Evolutionary conservation across 1,140 invertebrate genomes (phyloP), one percentile per base, ranked within the genome.

Genomic region (Drosophila pruinosa): DNA sequence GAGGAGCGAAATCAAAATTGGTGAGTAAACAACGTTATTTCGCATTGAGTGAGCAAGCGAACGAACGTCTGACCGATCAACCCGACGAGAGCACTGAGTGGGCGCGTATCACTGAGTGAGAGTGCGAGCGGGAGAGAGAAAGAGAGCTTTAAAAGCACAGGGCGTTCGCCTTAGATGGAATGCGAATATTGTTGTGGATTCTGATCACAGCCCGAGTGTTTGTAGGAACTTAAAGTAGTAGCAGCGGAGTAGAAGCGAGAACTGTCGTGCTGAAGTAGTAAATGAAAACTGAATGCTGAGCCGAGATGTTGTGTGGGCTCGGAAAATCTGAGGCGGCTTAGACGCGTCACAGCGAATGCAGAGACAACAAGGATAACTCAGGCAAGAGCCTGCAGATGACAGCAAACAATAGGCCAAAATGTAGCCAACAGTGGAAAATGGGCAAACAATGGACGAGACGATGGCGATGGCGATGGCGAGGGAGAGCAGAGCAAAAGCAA

Each of bases 401-500:
- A 70, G 71, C 81, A 86, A 81, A 86, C 81, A 86, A 88, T 69
- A 75, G 78, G 62, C 65, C 34, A 63, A 85, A 85, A 69, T 88
- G 82, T 78, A 58, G 73, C 82, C 65, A 88, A 70, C 74, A 88
- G 82, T 86, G 82, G 74, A 88, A 88, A 86, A 86, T 86, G 78
- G 82, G 88, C 81, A 86, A 88, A 86, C 81, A 86, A 86, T 71
- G 63, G 74, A 14, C 12, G 5, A 41, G 21, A 10, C 17, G 21
- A n/a, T n/a, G n/a, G n/a, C 5, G 36, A 7, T 12, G 10, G 14
- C 6, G 36, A 7, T 21, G 21, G 26, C 7, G 45, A 53, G n/a
- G 45, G 57, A 52, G 45, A 78, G 41, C 38, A 24, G 12, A 12
- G 17, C n/a, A n/a, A n/a, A n/a, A n/a, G n/a, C n/a, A n/a, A n/a